Conservation (phyloP, 2,797 vertebrate species). For the Huso huso region DNA sequence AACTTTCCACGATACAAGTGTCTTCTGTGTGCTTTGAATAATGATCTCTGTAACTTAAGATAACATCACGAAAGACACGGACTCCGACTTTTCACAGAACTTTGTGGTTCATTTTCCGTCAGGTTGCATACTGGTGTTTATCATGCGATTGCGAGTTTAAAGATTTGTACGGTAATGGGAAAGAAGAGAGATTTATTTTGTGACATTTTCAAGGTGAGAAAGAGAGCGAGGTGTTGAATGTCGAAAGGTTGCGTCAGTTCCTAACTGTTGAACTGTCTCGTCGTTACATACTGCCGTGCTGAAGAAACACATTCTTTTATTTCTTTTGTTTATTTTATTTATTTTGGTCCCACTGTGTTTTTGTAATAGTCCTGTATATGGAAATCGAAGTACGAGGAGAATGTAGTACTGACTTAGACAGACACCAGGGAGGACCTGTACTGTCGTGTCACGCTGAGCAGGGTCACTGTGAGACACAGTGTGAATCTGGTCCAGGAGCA, state of each 20-base stretch:
- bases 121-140: background rate
- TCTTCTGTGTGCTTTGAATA: no score
- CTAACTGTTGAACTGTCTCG: slow-evolving; percentile 51
- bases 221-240: background rate
- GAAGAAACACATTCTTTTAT: background rate
- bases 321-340: background rate
- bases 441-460: no score
- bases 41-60: no score
- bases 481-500: no score
- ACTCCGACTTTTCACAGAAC: background rate
- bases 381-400: background rate
- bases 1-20: no score
- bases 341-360: background rate
- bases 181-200: background rate
- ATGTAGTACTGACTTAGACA: background rate
- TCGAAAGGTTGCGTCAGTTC: background rate
- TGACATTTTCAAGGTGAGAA: slow-evolving; percentile 2
- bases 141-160: background rate
- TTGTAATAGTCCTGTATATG: background rate
- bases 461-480: no score
- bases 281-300: slow-evolving; percentile 20
- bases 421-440: no score
- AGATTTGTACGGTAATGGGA: background rate
- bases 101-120: background rate
- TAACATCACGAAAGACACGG: no score